Base-by-base conservation (phyloP, 2,113 vertebrate genomes). In the Hippocampus guttulatus region DNA sequence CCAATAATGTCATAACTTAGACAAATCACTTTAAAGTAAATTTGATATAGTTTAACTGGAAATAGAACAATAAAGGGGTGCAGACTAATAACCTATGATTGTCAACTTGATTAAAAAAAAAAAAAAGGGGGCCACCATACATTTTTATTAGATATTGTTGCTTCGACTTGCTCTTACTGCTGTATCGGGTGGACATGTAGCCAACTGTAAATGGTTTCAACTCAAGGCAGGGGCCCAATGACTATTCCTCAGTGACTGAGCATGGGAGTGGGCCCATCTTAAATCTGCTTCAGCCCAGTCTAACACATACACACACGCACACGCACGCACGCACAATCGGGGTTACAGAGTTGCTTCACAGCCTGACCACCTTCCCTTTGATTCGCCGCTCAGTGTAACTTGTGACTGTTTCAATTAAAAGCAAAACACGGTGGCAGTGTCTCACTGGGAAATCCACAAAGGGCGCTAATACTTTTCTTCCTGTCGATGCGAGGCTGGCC, bases 381-480 rank as follows among this genome's bases (percentile, higher is more conserved):
- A 90, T 88, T 88, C 86, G 54, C 86, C 82, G 85, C 86, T 87
- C 84, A 89, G 75, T 88, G 88, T 90, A 90, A 91, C 90, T 87
- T 85, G 82, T 89, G 86, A 89, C 88, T 88, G 81, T 86, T 87
- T 89, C 89, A 92, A 91, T 92, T 89, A 91, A 90, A 77, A 78
- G 78, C 69, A 78, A 88, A 87, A 85, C 77, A 88, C 85, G 87
- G 68, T 88, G 86, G 88, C 85, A 86, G 85, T 81, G 76, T 60
- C 75, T 72, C 84, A 84, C 66, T 74, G 70, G 77, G 84, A 89
- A 89, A 88, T 88, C 84, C 81, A 67, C 78, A 84, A 91, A 88
- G 78, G 75, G 38, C 54, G 62, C 81, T 87, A 87, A 91, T 87
- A 86, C 83, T 83, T 89, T 86, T 81, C 84, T 87, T 90, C 83